Conservation (phyloP, 2,113 vertebrate genomes). For the Chloroceryle aenea region DNA sequence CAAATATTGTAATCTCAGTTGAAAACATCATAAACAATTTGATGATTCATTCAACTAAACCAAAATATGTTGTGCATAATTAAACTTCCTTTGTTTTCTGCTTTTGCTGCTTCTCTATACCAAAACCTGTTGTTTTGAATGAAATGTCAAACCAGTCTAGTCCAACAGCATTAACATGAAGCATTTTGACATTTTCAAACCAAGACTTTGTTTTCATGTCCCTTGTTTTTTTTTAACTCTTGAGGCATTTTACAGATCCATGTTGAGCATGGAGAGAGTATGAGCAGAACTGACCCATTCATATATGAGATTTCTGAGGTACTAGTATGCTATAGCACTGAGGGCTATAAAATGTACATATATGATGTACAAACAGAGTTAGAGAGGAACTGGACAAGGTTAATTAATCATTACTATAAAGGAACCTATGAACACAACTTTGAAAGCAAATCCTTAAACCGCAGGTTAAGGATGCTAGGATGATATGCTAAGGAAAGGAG, state of each 20-base stretch:
- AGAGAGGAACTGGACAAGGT: not conserved
- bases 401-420: not conserved
- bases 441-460: not conserved
- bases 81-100: not conserved
- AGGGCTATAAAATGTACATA: not conserved
- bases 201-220: not conserved
- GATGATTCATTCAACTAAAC: not conserved
- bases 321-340: not conserved
- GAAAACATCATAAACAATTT: not conserved
- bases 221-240: not conserved
- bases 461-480: not conserved
- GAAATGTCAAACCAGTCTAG: not conserved
- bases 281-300: not conserved
- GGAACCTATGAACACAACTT: not conserved
- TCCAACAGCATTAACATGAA: not conserved
- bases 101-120: not conserved
- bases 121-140: not conserved
- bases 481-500: not conserved
- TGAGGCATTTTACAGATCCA: not conserved
- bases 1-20: not conserved
- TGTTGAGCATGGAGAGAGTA: accelerated
- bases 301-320: not conserved
- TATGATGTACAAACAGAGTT: not conserved
- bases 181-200: not conserved
- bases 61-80: not conserved